Base-by-base conservation (phyloP, 1,140 invertebrate species). In the Hyphantria cunea region DNA sequence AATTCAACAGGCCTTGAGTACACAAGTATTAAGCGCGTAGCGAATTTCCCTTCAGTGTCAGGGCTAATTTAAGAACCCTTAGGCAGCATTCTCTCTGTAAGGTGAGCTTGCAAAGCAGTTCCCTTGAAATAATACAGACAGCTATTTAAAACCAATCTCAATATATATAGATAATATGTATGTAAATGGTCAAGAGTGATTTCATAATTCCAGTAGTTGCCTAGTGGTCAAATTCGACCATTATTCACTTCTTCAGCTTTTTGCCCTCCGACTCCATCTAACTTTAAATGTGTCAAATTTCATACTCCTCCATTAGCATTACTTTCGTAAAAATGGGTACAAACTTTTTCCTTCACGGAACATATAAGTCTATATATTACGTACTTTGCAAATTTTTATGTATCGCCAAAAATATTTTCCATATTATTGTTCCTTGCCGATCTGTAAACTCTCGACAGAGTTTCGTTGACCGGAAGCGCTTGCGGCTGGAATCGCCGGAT, bases 391-490 rank as follows among this genome's bases (percentile, higher is more conserved):
- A n/a, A n/a, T n/a, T n/a, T n/a, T n/a, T 25, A 25, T 5, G 17
- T 25, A 25, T 25, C 1, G 17, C 17, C 17, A 5, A 49, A 54
- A 60, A 39, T 3, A 39, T 39, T 7, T 39, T 39, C 2, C n/a
- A 7, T 39, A 39, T 39, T 47, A 62, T 53, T 62, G 45, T 45
- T 31, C 39, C 13, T 41, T 12, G 14, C 41, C 49, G 45, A 69
- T 75, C 66, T 64, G 64, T 64, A 61, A 66, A 68, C 65, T 70
- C 70, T 68, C 64, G 60, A 47, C 54, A 69, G 76, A 80, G 74
- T 80, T 84, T 80, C 74, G 70, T 64, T 76, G 80, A 74, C 78
- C 82, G 84, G 81, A 88, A 84, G 75, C 77, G 80, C 77, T 80
- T 79, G 77, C 77, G 82, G 74, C 59, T 59, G 66, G 73, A 78